Conservation (phyloP, 2,888 invertebrate species). For the Copidosoma aretas region DNA sequence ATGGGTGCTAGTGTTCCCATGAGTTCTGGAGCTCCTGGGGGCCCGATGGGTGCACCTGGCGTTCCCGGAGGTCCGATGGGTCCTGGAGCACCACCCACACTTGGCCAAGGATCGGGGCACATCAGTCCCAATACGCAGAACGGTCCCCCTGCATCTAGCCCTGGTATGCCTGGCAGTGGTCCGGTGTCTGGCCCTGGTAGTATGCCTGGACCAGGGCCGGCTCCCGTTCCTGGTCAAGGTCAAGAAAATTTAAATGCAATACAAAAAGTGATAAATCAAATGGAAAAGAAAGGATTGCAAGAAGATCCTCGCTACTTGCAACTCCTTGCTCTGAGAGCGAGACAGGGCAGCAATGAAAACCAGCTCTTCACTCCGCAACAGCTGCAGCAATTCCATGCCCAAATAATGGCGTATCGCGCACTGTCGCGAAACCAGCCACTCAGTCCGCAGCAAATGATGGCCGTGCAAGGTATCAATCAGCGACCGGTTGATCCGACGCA, state of each 20-base stretch:
- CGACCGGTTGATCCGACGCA: conserved; percentile 58
- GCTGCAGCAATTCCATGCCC: conserved; percentile 87
- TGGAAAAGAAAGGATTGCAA: conserved; percentile 94
- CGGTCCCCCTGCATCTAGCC: conserved; percentile 19
- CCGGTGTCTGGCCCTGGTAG: conserved; percentile 41
- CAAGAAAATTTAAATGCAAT: conserved; percentile 86
- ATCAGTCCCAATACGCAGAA: conserved; percentile 31
- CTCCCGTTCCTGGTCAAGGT: conserved; percentile 62
- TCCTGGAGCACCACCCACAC: background rate
- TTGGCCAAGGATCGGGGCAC: conserved; percentile 37
- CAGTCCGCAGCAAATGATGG: conserved; percentile 76
- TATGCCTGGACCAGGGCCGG: conserved; percentile 50
- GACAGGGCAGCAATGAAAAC: conserved; percentile 71
- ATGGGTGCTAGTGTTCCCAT: conserved; percentile 28
- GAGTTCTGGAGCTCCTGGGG: conserved; percentile 23
- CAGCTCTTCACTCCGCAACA: conserved; percentile 77
- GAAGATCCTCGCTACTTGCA: conserved; percentile 93
- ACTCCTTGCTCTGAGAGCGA: conserved; percentile 81
- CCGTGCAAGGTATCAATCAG: conserved; percentile 66
- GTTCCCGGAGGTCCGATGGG: conserved; percentile 24
- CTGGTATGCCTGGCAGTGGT: conserved; percentile 14
- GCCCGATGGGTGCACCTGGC: conserved; percentile 25
- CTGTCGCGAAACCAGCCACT: conserved; percentile 90
- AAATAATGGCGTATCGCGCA: conserved; percentile 92
- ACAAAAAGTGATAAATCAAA: conserved; percentile 89